A percentile compares a stretch with the other conserved stretches of the same genome.
Conservation (phyloP, 2,113 vertebrate genomes). For the Triplophysa dalaica region DNA sequence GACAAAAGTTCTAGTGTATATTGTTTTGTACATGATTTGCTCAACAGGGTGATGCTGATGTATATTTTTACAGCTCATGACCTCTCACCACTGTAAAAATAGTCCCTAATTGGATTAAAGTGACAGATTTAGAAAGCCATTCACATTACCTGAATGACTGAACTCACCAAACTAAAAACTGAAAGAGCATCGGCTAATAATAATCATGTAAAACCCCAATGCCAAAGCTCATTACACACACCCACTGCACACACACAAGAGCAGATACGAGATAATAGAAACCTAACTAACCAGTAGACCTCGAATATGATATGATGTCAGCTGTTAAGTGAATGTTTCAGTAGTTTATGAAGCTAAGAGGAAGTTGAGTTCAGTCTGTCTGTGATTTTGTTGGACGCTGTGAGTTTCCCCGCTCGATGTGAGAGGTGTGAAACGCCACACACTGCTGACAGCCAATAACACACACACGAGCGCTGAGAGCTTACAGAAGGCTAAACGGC, state of each 20-base stretch:
- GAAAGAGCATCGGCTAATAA: neutral
- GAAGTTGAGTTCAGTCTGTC: neutral
- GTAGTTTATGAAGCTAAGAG: neutral
- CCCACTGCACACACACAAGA: too few relatives aligned
- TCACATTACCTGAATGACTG: neutral
- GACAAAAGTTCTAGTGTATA: neutral
- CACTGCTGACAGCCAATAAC: neutral
- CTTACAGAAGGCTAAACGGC: too few relatives aligned
- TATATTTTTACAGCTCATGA: neutral
- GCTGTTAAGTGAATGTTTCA: too few relatives aligned
- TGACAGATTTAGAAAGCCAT: neutral
- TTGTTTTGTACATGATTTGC: neutral
- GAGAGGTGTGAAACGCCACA: constrained; percentile 4
- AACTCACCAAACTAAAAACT: neutral
- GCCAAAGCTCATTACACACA: too few relatives aligned
- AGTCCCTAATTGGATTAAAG: neutral
- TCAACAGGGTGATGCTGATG: neutral
- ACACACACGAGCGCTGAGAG: too few relatives aligned
- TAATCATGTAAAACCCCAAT: neutral
- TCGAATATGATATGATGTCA: too few relatives aligned
- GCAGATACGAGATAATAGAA: too few relatives aligned
- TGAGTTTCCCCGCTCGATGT: neutral
- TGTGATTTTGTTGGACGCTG: neutral
- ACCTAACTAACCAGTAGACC: too few relatives aligned
- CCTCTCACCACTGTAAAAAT: neutral